A percentile compares a stretch with the other conserved stretches of the same genome.
Evolutionary conservation across 1,140 invertebrate genomes (phyloP).

Genomic region (Drosophila parabipectinata): DNA sequence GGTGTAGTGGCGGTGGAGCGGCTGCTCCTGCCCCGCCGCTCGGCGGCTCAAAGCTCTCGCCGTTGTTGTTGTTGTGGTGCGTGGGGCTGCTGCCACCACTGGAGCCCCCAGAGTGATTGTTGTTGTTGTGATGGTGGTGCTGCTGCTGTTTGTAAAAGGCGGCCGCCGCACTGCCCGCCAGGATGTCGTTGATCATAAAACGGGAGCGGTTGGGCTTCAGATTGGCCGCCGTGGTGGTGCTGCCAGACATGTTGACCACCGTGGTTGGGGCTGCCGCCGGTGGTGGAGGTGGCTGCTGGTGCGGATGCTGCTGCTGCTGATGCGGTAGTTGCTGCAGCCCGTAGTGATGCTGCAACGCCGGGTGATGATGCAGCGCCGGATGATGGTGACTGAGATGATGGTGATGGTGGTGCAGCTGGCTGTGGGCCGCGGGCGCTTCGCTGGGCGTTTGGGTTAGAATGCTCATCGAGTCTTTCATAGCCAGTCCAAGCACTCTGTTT

Average conservation of each 20-base stretch:
- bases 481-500: constrained; percentile 4
- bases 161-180: constrained; percentile 86
- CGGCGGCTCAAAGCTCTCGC: constrained; percentile 45
- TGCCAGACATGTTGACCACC: constrained; percentile 50
- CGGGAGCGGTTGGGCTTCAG: constrained; percentile 88
- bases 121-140: constrained; percentile 61
- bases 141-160: constrained; percentile 77
- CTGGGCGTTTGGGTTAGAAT: constrained; percentile 71
- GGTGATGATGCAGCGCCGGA: constrained; percentile 20
- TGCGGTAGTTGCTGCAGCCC: constrained; percentile 19
- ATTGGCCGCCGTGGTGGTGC: constrained; percentile 79
- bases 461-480: constrained; percentile 83
- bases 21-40: background rate
- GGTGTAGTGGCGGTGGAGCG: constrained; percentile 35
- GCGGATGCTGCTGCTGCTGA: constrained; percentile 57
- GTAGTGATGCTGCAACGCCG: constrained; percentile 27
- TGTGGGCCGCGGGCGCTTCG: constrained; percentile 43
- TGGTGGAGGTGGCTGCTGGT: constrained; percentile 11
- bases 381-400: constrained; percentile 26
- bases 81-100: constrained; percentile 41
- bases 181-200: constrained; percentile 92
- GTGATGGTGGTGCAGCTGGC: constrained; percentile 45
- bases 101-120: constrained; percentile 27
- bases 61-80: constrained; percentile 41
- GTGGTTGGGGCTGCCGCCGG: constrained; percentile 17